Conservation (phyloP, 2,797 vertebrate species). For the Aphelocoma californica region DNA sequence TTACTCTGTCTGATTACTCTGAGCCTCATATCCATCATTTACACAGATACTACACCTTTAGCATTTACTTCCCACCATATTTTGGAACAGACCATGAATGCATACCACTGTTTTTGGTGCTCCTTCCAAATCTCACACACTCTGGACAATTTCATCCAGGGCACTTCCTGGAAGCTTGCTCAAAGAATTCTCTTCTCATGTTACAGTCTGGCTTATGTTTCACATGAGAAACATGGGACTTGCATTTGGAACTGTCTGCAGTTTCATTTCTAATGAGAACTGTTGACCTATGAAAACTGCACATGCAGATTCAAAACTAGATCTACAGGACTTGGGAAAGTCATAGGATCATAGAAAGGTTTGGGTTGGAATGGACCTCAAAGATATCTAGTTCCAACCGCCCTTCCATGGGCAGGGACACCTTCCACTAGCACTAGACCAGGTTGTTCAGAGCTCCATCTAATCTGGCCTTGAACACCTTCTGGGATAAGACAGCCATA, state of each 20-base stretch:
- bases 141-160: neutral
- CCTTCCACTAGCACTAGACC: neutral
- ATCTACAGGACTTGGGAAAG: neutral
- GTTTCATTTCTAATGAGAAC: neutral
- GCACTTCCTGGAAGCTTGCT: neutral
- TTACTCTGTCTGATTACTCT: neutral
- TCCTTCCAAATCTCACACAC: neutral
- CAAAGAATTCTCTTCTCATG: neutral
- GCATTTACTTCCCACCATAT: rapidly evolving
- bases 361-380: neutral
- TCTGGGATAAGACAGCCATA: neutral
- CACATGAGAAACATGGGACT: neutral
- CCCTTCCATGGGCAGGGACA: no score
- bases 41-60: neutral
- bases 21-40: neutral
- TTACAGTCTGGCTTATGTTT: neutral
- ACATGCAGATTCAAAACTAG: neutral
- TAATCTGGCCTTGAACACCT: neutral
- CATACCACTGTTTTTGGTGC: neutral
- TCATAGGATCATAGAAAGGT: neutral
- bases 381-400: neutral
- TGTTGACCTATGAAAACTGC: neutral
- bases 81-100: neutral
- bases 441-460: neutral
- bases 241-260: neutral